phyloP scores from a whole-genome alignment of 2,113 vertebrate species.

The Erinaceus europaeus region DNA sequence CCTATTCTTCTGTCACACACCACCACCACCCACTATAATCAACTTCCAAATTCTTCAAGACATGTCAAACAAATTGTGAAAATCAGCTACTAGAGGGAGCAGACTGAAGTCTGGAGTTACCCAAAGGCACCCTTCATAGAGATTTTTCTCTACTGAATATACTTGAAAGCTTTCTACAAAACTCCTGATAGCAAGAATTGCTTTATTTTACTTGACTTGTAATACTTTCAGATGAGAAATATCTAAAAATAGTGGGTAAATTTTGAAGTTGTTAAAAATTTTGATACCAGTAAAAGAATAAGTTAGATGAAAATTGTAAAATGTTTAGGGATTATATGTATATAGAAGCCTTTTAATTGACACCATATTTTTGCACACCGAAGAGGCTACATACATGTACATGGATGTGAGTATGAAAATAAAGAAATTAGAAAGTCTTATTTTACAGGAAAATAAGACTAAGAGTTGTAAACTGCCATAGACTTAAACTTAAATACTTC shows the following conservation, averaged over 20 bases:
- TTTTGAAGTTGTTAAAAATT: background rate
- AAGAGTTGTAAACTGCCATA: background rate
- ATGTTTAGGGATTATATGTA: background rate
- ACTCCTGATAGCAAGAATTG: background rate
- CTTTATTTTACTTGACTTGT: background rate
- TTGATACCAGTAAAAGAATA: background rate
- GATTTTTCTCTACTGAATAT: background rate
- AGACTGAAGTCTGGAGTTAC: background rate
- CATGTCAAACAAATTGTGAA: background rate
- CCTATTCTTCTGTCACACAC: background rate
- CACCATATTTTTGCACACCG: background rate
- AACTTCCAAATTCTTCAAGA: background rate
- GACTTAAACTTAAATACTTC: background rate
- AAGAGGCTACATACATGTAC: background rate
- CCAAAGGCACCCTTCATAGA: background rate
- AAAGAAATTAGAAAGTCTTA: too few relatives aligned
- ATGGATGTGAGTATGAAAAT: background rate
- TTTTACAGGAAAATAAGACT: too few relatives aligned
- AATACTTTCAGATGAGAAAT: background rate
- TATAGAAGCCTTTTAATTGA: background rate
- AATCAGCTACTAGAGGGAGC: background rate
- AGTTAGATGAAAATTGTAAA: background rate
- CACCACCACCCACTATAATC: background rate
- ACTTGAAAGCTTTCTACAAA: background rate
- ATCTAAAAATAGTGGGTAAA: background rate